Conservation (phyloP, 2,113 vertebrate genomes). For the Apodemus speciosus region DNA sequence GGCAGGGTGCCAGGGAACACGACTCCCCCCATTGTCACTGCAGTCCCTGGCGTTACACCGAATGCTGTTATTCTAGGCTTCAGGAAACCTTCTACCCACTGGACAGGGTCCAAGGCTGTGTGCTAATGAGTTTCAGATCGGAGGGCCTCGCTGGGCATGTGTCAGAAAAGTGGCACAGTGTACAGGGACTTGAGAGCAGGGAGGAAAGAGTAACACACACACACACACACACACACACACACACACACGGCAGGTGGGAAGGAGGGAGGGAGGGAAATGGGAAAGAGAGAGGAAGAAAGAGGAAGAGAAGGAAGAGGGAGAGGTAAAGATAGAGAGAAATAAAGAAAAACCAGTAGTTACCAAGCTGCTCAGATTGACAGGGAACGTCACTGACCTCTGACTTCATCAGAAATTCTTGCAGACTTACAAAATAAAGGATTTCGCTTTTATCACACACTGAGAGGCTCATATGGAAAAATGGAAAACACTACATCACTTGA, state of each 20-base stretch:
- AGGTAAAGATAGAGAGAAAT: slow-evolving; percentile 26
- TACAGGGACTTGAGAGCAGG: slow-evolving; percentile 38
- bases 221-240: not conserved
- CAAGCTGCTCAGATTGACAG: slow-evolving; percentile 89
- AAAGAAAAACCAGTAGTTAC: slow-evolving; percentile 85
- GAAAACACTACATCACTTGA: slow-evolving; percentile 95
- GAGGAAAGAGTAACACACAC: not conserved
- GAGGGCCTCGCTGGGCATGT: slow-evolving; percentile 86
- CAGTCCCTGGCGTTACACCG: slow-evolving; percentile 84
- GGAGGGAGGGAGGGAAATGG: too few relatives aligned
- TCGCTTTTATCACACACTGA: slow-evolving; percentile 87
- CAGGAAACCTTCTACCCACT: slow-evolving; percentile 90
- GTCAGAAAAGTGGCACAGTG: slow-evolving; percentile 88
- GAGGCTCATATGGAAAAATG: slow-evolving; percentile 90
- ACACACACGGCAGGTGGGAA: not conserved
- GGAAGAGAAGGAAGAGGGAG: not conserved
- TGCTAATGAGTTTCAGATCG: slow-evolving; percentile 96
- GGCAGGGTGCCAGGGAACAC: slow-evolving; percentile 81
- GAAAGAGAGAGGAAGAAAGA: not conserved
- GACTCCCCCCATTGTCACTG: slow-evolving; percentile 85
- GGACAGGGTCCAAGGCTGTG: slow-evolving; percentile 89
- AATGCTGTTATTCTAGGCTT: slow-evolving; percentile 86
- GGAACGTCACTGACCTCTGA: slow-evolving; percentile 87
- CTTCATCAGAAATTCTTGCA: slow-evolving; percentile 92
- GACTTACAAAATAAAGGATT: slow-evolving; percentile 89